These are phyloP conservation scores for Congeria kusceri DNA, from an alignment of 2,888 invertebrate species.

Conservation along the genomic window DNA sequence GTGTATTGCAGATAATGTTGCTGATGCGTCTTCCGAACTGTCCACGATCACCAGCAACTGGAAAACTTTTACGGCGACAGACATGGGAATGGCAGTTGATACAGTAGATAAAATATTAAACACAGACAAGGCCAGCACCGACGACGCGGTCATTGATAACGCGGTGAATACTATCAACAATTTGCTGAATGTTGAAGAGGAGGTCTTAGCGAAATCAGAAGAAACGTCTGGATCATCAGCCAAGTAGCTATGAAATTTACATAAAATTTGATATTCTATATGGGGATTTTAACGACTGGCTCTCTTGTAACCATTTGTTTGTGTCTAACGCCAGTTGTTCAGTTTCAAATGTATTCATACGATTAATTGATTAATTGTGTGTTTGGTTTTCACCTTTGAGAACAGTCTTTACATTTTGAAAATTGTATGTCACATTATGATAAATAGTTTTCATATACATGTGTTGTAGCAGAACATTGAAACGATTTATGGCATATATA, in stretches of 20 bases:
- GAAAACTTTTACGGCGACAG: slow-evolving; percentile 33
- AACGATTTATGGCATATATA: too few relatives aligned
- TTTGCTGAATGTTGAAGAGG: slow-evolving; percentile 48
- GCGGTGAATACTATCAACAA: slow-evolving; percentile 60
- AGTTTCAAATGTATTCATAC: too few relatives aligned
- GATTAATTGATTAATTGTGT: too few relatives aligned
- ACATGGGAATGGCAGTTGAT: slow-evolving; percentile 55
- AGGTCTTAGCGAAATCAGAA: slow-evolving; percentile 48
- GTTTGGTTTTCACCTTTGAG: too few relatives aligned
- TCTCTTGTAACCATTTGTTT: too few relatives aligned
- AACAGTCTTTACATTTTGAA: too few relatives aligned
- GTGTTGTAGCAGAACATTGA: too few relatives aligned
- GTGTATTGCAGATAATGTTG: slow-evolving; percentile 52
- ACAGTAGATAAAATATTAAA: slow-evolving; percentile 55
- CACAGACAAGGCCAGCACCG: slow-evolving; percentile 24
- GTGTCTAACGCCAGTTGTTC: too few relatives aligned
- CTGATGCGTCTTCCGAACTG: slow-evolving; percentile 32
- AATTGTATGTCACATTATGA: too few relatives aligned
- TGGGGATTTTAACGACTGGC: too few relatives aligned
- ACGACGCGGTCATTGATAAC: slow-evolving; percentile 37
- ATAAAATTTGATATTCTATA: too few relatives aligned
- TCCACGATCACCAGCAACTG: slow-evolving; percentile 42
- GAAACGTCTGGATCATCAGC: slow-evolving; percentile 44
- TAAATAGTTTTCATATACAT: too few relatives aligned
- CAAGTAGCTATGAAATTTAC: slow-evolving; percentile 37